These are phyloP conservation scores for Andrena marginata DNA, from an alignment of 2,888 invertebrate species.

Conservation along the genomic window DNA sequence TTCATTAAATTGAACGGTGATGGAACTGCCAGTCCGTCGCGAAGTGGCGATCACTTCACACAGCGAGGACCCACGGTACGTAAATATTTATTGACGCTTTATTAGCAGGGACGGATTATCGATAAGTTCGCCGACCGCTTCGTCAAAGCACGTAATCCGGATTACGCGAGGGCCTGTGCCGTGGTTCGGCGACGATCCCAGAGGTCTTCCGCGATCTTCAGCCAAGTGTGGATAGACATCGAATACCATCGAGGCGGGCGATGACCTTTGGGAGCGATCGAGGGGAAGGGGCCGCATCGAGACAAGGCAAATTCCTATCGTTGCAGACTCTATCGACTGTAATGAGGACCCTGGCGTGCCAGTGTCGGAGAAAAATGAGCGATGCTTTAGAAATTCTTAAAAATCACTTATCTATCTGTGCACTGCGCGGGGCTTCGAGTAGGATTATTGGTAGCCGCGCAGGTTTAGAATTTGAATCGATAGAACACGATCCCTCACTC, in stretches of 20 bases:
- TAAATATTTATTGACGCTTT: slow-evolving; percentile 56
- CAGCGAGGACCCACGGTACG: slow-evolving; percentile 5
- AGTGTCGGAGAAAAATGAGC: neutral
- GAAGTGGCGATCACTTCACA: slow-evolving; percentile 32
- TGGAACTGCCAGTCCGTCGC: slow-evolving; percentile 10
- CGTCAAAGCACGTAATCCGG: slow-evolving; percentile 27
- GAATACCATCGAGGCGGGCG: slow-evolving; percentile 6
- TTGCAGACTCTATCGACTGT: slow-evolving; percentile 22
- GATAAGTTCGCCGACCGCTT: slow-evolving; percentile 12
- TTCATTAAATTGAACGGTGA: slow-evolving; percentile 15
- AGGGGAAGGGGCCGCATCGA: slow-evolving; percentile 5
- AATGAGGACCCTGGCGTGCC: slow-evolving; percentile 10
- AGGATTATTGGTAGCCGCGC: too few relatives aligned
- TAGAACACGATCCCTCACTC: too few relatives aligned
- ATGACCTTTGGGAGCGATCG: slow-evolving; percentile 10
- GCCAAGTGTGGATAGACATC: neutral
- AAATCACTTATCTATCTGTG: too few relatives aligned
- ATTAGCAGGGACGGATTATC: slow-evolving; percentile 19
- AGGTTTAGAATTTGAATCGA: too few relatives aligned
- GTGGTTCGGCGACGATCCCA: neutral
- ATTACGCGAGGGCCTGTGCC: slow-evolving; percentile 21
- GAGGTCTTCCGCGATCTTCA: slow-evolving; percentile 4
- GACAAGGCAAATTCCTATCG: slow-evolving; percentile 6
- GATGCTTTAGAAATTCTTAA: neutral
- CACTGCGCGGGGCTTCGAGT: too few relatives aligned